Evolutionary conservation across 2,888 invertebrate species (phyloP), one percentile per base, ranked within the genome.

Genomic region (Lasioglossum calceatum): DNA sequence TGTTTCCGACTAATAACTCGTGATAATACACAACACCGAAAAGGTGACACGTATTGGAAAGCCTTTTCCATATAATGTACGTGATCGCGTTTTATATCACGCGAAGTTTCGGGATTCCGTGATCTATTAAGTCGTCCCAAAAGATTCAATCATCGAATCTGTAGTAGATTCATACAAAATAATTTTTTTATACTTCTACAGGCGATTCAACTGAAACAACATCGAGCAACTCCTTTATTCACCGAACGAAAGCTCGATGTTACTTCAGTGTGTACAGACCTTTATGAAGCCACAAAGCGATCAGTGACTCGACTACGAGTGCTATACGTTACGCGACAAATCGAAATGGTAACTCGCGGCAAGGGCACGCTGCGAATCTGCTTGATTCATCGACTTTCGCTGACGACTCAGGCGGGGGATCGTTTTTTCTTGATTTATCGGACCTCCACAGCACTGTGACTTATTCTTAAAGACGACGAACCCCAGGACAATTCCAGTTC

Each of bases 1-100:
- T 67, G 82, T 81, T 79, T 61, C 79, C 61, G 70, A 80, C 84
- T 82, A 88, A 88, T 86, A 86, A 81, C 80, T 36, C 78, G 81
- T 61, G 81, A 82, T 88, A 86, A 88, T 83, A 75, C 79, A 19
- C 72, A 64, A n/a, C 47, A 14, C 67, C 74, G 76, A 79, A 85
- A 88, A 85, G 67, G 36, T 70, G 82, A 81, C 85, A 76, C 81
- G 87, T 85, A 50, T 71, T 27, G 50, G 39, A 78, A 23, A 79
- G 32, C 74, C 67, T 81, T 76, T 87, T 81, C 73, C 50, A 67
- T 73, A 47, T 47, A 44, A 85, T 44, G 54, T 67, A 82, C 87
- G 82, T 88, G 88, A 80, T 76, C 39, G 67, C 72, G 32, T 64
- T 44, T 19, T n/a, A n/a, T n/a, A n/a, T 64, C 77, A 81, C 80